Conservation (phyloP, 2,888 invertebrate species). For the Drosophila emarginata region DNA sequence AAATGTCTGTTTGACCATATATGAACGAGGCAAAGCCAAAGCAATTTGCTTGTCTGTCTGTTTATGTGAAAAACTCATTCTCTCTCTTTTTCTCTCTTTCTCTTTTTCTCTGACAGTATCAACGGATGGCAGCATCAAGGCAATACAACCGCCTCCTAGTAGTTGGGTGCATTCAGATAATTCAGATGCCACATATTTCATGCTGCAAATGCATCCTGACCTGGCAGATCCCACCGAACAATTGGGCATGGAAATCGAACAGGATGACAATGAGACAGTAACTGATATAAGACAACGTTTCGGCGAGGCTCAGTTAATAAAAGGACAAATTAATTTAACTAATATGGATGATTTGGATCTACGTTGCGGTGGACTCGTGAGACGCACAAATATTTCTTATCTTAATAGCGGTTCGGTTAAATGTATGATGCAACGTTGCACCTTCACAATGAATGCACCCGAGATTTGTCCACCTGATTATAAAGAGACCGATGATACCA, state of each 20-base stretch:
- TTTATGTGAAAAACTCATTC: constrained; percentile 28
- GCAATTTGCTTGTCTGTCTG: constrained; percentile 42
- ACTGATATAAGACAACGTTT: constrained; percentile 89
- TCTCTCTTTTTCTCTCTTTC: neutral
- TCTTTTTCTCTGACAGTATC: constrained; percentile 41
- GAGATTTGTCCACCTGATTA: constrained; percentile 91
- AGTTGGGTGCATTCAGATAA: constrained; percentile 81
- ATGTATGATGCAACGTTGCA: constrained; percentile 90
- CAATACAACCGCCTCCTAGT: constrained; percentile 12
- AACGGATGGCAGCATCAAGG: constrained; percentile 31
- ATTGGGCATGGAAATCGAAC: constrained; percentile 89
- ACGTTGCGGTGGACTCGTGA: constrained; percentile 89
- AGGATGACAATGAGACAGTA: constrained; percentile 88
- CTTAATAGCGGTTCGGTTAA: constrained; percentile 86
- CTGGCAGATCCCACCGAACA: constrained; percentile 89
- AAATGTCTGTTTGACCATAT: neutral
- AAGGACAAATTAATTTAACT: constrained; percentile 88
- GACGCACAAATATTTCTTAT: constrained; percentile 86
- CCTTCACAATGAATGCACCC: constrained; percentile 89
- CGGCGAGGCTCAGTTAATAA: constrained; percentile 85
- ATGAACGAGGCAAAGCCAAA: constrained; percentile 18
- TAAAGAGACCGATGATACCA: constrained; percentile 89
- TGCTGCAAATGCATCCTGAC: constrained; percentile 89
- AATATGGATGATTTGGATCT: constrained; percentile 89
- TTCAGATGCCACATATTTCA: constrained; percentile 84